Conservation (phyloP, 2,888 invertebrate genomes). For the Melipona bicolor region DNA sequence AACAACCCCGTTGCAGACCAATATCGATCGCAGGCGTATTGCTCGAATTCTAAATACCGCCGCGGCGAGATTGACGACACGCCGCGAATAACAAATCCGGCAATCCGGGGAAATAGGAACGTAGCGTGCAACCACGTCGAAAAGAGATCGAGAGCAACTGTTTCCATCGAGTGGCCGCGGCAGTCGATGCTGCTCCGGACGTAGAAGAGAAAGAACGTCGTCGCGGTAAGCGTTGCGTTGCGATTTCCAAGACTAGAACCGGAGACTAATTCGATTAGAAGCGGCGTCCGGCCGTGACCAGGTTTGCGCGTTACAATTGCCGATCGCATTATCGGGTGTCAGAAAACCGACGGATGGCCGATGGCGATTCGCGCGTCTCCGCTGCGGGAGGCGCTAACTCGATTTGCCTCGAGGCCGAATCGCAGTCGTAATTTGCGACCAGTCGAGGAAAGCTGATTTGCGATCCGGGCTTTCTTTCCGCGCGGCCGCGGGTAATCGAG, state of each 20-base stretch:
- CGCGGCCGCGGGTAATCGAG: not conserved
- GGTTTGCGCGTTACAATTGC: conserved; percentile 50
- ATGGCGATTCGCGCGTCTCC: conserved; percentile 26
- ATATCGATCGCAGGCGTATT: not conserved
- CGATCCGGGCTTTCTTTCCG: not conserved
- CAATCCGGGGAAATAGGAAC: not conserved
- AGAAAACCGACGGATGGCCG: conserved; percentile 32
- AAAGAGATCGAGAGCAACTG: conserved; percentile 14
- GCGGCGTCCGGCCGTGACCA: conserved; percentile 47
- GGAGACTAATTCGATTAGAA: conserved; percentile 53
- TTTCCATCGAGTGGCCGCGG: not conserved
- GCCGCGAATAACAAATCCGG: not conserved
- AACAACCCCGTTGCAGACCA: not conserved
- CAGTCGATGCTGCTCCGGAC: conserved; percentile 8
- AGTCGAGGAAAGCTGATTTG: conserved; percentile 26
- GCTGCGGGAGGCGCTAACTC: conserved; percentile 9
- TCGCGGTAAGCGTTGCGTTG: not conserved
- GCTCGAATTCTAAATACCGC: not conserved
- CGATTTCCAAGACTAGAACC: not conserved
- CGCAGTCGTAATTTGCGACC: not conserved
- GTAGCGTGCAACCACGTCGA: not conserved
- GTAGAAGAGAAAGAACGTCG: not conserved
- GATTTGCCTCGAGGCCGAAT: conserved; percentile 13
- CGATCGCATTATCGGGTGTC: conserved; percentile 56
- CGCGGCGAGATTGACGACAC: not conserved